These are phyloP conservation scores for Heliocidaris tuberculata DNA, from an alignment of 35 echinoderm and acorn worm species.

Conservation along the genomic window DNA sequence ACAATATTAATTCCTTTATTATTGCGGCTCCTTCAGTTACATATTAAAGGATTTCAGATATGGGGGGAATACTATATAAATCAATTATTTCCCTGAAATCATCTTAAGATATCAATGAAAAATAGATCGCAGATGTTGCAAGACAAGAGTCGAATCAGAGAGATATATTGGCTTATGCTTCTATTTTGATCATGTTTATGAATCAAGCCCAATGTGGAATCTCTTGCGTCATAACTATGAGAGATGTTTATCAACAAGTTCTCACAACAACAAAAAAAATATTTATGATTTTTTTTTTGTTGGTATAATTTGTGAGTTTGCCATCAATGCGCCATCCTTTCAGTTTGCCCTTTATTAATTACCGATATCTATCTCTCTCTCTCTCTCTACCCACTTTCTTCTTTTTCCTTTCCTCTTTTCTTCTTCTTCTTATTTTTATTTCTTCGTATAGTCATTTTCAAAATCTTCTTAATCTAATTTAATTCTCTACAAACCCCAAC, in stretches of 20 bases:
- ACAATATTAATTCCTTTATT: too few relatives aligned
- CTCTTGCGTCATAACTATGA: neutral
- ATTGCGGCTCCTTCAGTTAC: too few relatives aligned
- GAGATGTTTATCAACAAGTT: too few relatives aligned
- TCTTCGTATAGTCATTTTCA: too few relatives aligned
- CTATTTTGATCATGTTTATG: neutral
- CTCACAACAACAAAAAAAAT: neutral
- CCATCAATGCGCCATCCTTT: neutral
- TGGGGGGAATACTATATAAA: too few relatives aligned
- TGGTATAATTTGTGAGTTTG: neutral
- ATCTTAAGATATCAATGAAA: neutral
- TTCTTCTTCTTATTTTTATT: too few relatives aligned
- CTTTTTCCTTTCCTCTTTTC: too few relatives aligned
- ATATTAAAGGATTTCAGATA: too few relatives aligned
- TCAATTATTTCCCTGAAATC: too few relatives aligned
- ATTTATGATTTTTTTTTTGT: neutral
- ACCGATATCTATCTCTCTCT: neutral
- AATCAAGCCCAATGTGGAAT: neutral
- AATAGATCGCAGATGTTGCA: neutral
- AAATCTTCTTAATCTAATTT: too few relatives aligned
- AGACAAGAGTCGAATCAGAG: neutral
- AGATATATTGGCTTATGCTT: neutral
- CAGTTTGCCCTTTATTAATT: neutral
- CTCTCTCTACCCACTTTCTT: too few relatives aligned
- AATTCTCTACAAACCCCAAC: too few relatives aligned